phyloP scores from a whole-genome alignment of 2,888 invertebrate genomes.

The Trissolcus brochymenae region DNA sequence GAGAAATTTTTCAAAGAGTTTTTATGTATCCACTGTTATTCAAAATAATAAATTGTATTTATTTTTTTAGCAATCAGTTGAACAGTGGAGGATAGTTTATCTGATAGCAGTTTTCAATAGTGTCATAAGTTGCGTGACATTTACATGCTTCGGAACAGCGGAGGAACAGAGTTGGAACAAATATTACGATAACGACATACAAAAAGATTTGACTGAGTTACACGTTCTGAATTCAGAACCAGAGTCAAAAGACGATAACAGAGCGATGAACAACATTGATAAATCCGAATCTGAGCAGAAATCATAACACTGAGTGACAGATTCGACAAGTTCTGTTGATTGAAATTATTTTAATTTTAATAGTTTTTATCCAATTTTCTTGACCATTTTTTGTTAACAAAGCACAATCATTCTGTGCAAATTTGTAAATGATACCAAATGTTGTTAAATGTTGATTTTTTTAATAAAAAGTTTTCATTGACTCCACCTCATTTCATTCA shows the following conservation, averaged over 20 bases:
- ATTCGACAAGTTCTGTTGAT: too few species aligned
- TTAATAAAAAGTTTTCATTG: too few species aligned
- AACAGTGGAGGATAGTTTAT: conserved; percentile 72
- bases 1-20: too few species aligned
- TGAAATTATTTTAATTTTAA: too few species aligned
- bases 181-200: conserved; percentile 40
- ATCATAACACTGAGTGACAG: background rate
- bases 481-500: too few species aligned
- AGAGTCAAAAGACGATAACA: background rate
- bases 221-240: conserved; percentile 37
- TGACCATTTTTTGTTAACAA: too few species aligned
- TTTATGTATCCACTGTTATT: too few species aligned
- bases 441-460: too few species aligned
- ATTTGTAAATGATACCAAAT: too few species aligned
- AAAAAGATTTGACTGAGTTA: conserved; percentile 62
- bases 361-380: too few species aligned
- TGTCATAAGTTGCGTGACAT: conserved; percentile 62
- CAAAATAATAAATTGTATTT: background rate
- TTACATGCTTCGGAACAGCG: conserved; percentile 68
- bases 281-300: conserved; percentile 7
- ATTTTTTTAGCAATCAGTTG: conserved; percentile 72
- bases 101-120: conserved; percentile 69
- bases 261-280: conserved; percentile 1
- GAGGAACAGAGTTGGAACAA: conserved; percentile 71
- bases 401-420: too few species aligned